Conservation (phyloP, 1,140 invertebrate genomes). For the Zophobas morio region DNA sequence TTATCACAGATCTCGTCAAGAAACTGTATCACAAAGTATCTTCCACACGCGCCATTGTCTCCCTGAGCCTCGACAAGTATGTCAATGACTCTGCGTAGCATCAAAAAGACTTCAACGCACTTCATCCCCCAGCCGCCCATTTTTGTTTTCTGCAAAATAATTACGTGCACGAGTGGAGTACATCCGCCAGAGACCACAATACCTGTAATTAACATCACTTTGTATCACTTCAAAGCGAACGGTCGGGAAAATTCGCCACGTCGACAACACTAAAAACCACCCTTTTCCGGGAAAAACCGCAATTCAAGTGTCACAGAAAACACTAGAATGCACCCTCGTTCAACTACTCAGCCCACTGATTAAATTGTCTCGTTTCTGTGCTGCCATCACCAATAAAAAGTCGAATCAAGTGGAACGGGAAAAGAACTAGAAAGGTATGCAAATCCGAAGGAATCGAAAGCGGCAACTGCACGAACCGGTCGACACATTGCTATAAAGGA, state of each 20-base stretch:
- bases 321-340: slow-evolving; percentile 37
- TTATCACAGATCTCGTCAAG: too few relatives aligned
- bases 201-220: slow-evolving; percentile 43
- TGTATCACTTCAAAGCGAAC: slow-evolving; percentile 34
- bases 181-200: slow-evolving; percentile 25
- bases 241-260: slow-evolving; percentile 27
- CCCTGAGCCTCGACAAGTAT: too few relatives aligned
- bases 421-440: slow-evolving; percentile 20
- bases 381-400: slow-evolving; percentile 25
- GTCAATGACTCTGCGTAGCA: too few relatives aligned
- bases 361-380: slow-evolving; percentile 40
- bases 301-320: slow-evolving; percentile 44
- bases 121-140: background rate
- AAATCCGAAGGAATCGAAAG: slow-evolving; percentile 28
- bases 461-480: slow-evolving; percentile 10
- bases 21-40: too few relatives aligned
- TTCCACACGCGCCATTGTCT: too few relatives aligned
- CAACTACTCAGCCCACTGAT: slow-evolving; percentile 39
- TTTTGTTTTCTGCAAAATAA: slow-evolving; percentile 22
- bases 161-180: background rate
- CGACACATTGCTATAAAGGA: slow-evolving; percentile 8
- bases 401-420: slow-evolving; percentile 30
- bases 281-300: slow-evolving; percentile 25
- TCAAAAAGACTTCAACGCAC: background rate
- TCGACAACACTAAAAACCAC: slow-evolving; percentile 47